phyloP scores from a whole-genome alignment of 2,888 invertebrate species.

The Polyommatus icarus region DNA sequence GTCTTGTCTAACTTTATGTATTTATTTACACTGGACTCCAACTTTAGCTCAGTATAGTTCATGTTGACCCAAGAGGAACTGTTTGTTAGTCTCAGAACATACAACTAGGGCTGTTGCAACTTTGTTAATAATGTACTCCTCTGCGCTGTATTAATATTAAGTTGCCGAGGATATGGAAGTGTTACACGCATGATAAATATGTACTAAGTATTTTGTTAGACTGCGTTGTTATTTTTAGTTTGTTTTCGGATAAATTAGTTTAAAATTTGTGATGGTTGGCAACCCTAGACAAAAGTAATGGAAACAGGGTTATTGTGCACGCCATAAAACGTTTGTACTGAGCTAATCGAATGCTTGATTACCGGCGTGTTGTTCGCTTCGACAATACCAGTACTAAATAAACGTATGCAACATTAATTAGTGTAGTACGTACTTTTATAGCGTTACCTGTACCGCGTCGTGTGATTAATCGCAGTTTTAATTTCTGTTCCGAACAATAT shows the following conservation, averaged over 20 bases:
- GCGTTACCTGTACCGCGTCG: conserved; percentile 65
- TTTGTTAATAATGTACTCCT: conserved; percentile 6
- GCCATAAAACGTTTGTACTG: conserved; percentile 48
- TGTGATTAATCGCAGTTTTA: conserved; percentile 69
- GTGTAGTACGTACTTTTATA: conserved; percentile 67
- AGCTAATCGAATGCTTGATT: conserved; percentile 73
- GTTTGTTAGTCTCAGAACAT: conserved; percentile 12
- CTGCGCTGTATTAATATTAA: conserved; percentile 2
- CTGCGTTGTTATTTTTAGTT: background rate
- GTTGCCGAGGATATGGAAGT: background rate
- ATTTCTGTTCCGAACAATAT: conserved; percentile 46
- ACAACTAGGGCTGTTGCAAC: conserved; percentile 1
- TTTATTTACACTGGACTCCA: conserved; percentile 23
- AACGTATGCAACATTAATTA: conserved; percentile 73
- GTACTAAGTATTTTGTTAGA: background rate
- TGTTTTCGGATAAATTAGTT: background rate
- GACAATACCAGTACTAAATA: conserved; percentile 65
- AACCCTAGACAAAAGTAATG: conserved; percentile 21
- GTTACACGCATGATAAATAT: background rate
- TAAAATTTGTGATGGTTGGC: background rate
- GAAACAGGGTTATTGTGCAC: conserved; percentile 33
- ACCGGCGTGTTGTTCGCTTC: conserved; percentile 50
- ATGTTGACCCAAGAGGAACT: conserved; percentile 27
- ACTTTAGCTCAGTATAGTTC: conserved; percentile 7
- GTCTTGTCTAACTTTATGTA: conserved; percentile 22